These are phyloP conservation scores for Saxidomus purpurata DNA, from an alignment of 1,140 invertebrate genomes.

Conservation along the genomic window DNA sequence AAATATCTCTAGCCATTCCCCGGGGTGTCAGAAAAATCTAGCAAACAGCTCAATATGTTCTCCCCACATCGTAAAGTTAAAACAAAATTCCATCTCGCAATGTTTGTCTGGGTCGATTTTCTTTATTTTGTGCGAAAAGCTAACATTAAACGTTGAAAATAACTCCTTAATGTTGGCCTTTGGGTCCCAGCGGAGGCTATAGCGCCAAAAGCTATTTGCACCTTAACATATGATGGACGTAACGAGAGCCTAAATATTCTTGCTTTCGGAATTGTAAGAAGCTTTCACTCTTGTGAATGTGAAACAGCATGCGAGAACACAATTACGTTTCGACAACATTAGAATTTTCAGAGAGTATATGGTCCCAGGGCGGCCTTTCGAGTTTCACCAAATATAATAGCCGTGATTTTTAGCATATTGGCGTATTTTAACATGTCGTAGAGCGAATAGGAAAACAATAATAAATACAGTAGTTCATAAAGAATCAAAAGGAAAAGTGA, in stretches of 20 bases:
- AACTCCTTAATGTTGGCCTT: slow-evolving; percentile 53
- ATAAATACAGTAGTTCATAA: slow-evolving; percentile 21
- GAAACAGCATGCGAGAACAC: slow-evolving; percentile 61
- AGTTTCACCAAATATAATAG: slow-evolving; percentile 53
- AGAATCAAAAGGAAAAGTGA: slow-evolving; percentile 43
- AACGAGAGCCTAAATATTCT: slow-evolving; percentile 61
- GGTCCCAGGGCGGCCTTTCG: slow-evolving; percentile 6
- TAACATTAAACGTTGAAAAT: slow-evolving; percentile 67
- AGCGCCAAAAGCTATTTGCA: slow-evolving; percentile 67
- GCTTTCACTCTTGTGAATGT: slow-evolving; percentile 52
- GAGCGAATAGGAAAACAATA: neutral
- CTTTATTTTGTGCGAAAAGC: slow-evolving; percentile 70
- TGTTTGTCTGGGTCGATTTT: slow-evolving; percentile 48
- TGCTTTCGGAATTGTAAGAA: slow-evolving; percentile 66
- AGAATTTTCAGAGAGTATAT: slow-evolving; percentile 51
- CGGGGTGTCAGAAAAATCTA: slow-evolving; percentile 17
- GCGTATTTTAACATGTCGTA: slow-evolving; percentile 56
- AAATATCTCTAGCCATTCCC: slow-evolving; percentile 12
- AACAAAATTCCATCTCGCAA: slow-evolving; percentile 38
- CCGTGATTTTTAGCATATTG: slow-evolving; percentile 66
- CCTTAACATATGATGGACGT: slow-evolving; percentile 50
- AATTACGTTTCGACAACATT: slow-evolving; percentile 66
- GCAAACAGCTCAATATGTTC: slow-evolving; percentile 16
- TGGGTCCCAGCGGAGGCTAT: neutral
- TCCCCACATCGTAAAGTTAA: slow-evolving; percentile 46